These are phyloP conservation scores for Lampropteryx suffumata DNA, from an alignment of 2,888 invertebrate genomes.

Conservation along the genomic window DNA sequence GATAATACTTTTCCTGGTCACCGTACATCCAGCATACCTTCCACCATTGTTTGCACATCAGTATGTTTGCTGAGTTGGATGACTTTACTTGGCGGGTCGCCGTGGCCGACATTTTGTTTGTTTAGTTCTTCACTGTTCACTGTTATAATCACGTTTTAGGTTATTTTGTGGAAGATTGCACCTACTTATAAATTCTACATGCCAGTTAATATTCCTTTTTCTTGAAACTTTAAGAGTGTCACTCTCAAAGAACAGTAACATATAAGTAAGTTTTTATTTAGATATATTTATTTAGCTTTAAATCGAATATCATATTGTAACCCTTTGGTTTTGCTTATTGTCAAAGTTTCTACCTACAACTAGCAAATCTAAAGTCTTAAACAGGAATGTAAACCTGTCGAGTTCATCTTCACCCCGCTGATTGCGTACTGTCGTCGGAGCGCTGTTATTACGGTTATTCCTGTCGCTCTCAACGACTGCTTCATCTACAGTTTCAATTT, in stretches of 20 bases:
- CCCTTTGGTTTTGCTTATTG: no score
- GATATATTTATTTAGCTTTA: no score
- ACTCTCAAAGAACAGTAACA: no score
- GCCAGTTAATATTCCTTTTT: no score
- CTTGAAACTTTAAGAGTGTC: no score
- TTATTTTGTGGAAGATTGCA: slow-evolving; percentile 29
- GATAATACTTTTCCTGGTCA: slow-evolving; percentile 92
- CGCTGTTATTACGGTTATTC: slow-evolving; percentile 1
- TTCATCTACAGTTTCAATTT: neutral
- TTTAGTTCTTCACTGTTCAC: slow-evolving; percentile 33
- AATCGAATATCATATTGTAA: no score
- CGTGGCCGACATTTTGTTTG: slow-evolving; percentile 73
- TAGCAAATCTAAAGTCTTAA: neutral
- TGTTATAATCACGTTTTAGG: slow-evolving; percentile 17
- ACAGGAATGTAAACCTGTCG: neutral
- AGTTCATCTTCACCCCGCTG: slow-evolving; percentile 2
- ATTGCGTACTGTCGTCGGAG: neutral
- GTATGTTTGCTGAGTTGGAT: slow-evolving; percentile 86
- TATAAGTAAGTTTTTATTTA: no score
- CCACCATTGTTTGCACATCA: slow-evolving; percentile 95
- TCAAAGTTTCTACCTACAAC: neutral
- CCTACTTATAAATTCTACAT: neutral
- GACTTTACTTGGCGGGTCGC: slow-evolving; percentile 78
- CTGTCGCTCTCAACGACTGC: neutral
- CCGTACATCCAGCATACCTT: slow-evolving; percentile 94